These are phyloP conservation scores for Pocota personata DNA, from an alignment of 2,888 invertebrate species.

Conservation along the genomic window DNA sequence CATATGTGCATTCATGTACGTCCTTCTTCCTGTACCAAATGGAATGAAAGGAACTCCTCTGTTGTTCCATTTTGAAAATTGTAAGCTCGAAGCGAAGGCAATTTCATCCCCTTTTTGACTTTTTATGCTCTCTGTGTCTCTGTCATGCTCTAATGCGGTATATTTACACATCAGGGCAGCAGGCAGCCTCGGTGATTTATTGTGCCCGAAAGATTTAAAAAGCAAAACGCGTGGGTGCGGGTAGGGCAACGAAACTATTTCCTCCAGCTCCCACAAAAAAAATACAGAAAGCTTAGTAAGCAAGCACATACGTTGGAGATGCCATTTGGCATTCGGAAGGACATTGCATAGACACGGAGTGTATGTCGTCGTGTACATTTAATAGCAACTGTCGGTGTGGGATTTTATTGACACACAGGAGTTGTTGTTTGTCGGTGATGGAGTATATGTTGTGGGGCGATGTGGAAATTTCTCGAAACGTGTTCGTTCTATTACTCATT, in stretches of 20 bases:
- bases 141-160: slow-evolving; percentile 58
- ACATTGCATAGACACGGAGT: neutral
- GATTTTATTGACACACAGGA: slow-evolving; percentile 45
- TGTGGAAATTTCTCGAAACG: neutral
- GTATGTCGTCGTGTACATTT: slow-evolving; percentile 8
- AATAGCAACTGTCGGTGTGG: slow-evolving; percentile 46
- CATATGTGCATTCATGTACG: slow-evolving; percentile 14
- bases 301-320: neutral
- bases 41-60: slow-evolving; percentile 36
- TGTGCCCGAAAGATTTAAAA: slow-evolving; percentile 34
- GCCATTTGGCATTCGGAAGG: slow-evolving; percentile 8
- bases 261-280: neutral
- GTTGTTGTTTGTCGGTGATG: neutral
- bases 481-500: slow-evolving; percentile 68
- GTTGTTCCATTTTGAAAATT: slow-evolving; percentile 29
- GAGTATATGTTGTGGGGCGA: no score
- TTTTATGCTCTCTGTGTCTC: slow-evolving; percentile 32
- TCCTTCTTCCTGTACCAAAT: slow-evolving; percentile 23
- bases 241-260: neutral
- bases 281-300: neutral
- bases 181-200: slow-evolving; percentile 60
- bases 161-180: slow-evolving; percentile 61
- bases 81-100: slow-evolving; percentile 22
- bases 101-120: slow-evolving; percentile 18
- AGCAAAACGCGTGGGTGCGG: slow-evolving; percentile 45